phyloP scores from a whole-genome alignment of 2,888 invertebrate genomes.

The Eristalis pertinax region DNA sequence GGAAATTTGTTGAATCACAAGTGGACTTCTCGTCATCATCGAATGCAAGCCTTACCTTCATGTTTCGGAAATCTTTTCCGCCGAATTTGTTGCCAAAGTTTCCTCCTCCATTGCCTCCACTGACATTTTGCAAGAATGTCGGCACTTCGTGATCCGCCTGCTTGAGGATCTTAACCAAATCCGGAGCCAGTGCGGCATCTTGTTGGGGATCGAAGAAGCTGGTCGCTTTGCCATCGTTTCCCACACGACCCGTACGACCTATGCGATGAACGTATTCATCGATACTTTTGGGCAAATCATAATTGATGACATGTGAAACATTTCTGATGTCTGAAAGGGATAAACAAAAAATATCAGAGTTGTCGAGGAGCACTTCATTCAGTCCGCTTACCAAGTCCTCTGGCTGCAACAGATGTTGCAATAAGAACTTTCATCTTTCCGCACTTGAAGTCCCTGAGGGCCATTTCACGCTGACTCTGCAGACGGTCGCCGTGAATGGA shows the following conservation, averaged over 20 bases:
- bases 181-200: slow-evolving; percentile 85
- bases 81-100: slow-evolving; percentile 83
- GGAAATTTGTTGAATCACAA: neutral
- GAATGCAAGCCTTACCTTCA: slow-evolving; percentile 72
- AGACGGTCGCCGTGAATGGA: slow-evolving; percentile 99
- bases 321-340: slow-evolving; percentile 88
- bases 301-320: slow-evolving; percentile 94
- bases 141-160: slow-evolving; percentile 92
- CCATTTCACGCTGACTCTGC: slow-evolving; percentile 97
- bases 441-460: slow-evolving; percentile 92
- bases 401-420: slow-evolving; percentile 96
- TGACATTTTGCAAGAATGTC: slow-evolving; percentile 85
- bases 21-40: neutral
- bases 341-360: neutral
- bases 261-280: slow-evolving; percentile 98
- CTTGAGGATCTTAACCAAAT: slow-evolving; percentile 88
- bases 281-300: slow-evolving; percentile 92
- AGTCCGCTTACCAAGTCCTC: slow-evolving; percentile 89
- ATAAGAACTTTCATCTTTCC: slow-evolving; percentile 91
- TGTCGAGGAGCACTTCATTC: neutral
- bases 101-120: slow-evolving; percentile 80
- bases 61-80: slow-evolving; percentile 85
- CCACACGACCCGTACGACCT: slow-evolving; percentile 96
- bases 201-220: slow-evolving; percentile 89
- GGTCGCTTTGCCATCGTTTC: slow-evolving; percentile 92